Base-by-base conservation (phyloP, 1,140 invertebrate genomes). In the Bombus superbus region DNA sequence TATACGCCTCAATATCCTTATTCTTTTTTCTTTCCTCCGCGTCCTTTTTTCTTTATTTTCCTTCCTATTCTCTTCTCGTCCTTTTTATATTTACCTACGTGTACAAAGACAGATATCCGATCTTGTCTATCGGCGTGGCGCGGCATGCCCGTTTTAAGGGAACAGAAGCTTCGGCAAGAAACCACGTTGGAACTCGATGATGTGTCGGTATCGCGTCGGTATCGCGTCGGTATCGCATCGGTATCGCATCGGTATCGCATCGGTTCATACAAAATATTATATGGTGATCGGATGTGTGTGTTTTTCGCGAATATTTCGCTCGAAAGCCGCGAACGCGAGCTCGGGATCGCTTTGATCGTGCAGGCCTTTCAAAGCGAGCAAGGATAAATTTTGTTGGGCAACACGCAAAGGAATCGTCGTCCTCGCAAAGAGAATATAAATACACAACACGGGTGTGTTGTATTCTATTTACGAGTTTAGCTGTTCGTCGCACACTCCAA, bases 361-460 rank as follows among this genome's bases (percentile, higher is more conserved):
- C 40, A 40, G 22, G 10, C 28, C 13, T 68, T 38, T 62, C 53
- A 64, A 80, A 79, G 15, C 57, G 5, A 2, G 64, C n/a, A 64
- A 80, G 53, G 77, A 72, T 72, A 79, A 35, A 84, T 80, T 85
- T 80, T 44, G 76, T 80, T 18, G 9, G 40, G 18, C 18, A n/a
- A 40, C 13, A 66, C 25, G 64, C n/a, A 79, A 85, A 85, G 77
- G 76, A 80, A 80, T 80, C 76, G 76, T 42, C 42, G 83, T n/a
- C 42, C 47, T 47, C 53, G 53, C 68, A 80, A 85, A 81, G 59
- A 69, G 84, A 85, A 85, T 85, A 81, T 75, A 66, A 80, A 85
- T 81, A 81, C 71, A 53, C 47, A 53, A 53, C 47, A 68, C 72
- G 35, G 38, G 22, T 15, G 35, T 22, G 35, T 85, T 81, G 53